Conservation (phyloP, 2,888 invertebrate species). For the Onchidella celtica region DNA sequence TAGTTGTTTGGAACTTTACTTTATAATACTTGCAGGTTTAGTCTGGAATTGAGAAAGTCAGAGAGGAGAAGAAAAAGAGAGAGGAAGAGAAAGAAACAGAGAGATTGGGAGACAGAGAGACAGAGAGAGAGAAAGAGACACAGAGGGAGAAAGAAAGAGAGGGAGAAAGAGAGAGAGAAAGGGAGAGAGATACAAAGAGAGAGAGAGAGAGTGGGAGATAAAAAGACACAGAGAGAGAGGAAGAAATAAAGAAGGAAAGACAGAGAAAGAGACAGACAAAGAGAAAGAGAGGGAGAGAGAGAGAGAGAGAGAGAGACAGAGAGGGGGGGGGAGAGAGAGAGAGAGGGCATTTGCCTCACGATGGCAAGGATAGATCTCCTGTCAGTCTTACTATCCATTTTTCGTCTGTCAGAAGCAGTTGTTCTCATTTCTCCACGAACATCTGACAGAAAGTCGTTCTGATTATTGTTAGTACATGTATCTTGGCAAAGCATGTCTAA, state of each 20-base stretch:
- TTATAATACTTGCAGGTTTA: too few species aligned
- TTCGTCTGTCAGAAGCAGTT: too few species aligned
- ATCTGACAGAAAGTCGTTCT: too few species aligned
- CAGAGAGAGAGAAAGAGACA: background rate
- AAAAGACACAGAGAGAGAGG: background rate
- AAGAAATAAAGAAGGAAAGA: background rate
- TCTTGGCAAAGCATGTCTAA: too few species aligned
- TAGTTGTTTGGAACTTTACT: too few species aligned
- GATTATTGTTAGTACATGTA: too few species aligned
- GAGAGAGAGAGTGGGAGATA: background rate
- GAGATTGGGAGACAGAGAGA: background rate
- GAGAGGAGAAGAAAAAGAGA: conserved; percentile 23
- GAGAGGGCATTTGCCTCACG: too few species aligned
- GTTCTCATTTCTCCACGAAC: too few species aligned
- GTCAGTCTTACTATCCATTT: too few species aligned
- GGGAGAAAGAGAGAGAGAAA: background rate
- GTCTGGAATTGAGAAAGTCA: conserved; percentile 5
- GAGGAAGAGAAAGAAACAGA: background rate
- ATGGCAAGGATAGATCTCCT: too few species aligned
- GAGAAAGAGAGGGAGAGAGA: background rate
- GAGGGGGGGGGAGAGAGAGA: background rate
- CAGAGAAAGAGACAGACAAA: background rate
- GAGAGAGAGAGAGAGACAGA: background rate
- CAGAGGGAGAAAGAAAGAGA: background rate
- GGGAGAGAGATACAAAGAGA: background rate